phyloP scores from a whole-genome alignment of 2,113 vertebrate species.

The Prinia subflava region DNA sequence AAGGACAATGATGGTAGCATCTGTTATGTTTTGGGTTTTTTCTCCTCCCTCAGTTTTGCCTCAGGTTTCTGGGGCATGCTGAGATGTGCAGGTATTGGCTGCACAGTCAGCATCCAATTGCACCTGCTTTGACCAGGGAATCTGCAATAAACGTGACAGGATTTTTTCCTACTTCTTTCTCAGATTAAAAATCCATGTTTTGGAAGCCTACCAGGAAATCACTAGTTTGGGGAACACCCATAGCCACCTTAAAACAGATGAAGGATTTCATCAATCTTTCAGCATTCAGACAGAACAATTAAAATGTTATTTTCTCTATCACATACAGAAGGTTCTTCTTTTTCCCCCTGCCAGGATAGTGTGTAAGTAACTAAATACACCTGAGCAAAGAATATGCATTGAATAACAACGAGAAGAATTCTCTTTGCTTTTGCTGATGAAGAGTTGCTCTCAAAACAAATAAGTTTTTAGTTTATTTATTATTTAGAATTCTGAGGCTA shows the following conservation, averaged over 20 bases:
- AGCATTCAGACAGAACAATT: not conserved
- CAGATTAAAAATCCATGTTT: not conserved
- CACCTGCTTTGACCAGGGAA: not conserved
- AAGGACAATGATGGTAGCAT: not conserved
- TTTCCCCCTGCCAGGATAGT: not conserved
- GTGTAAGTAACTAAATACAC: not conserved
- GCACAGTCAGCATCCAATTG: not conserved
- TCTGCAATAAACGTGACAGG: not conserved
- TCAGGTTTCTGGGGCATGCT: not conserved
- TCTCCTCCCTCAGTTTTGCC: not conserved
- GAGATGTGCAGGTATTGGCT: not conserved
- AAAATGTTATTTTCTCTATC: not conserved
- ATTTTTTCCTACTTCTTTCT: not conserved
- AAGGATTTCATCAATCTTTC: conserved; percentile 4
- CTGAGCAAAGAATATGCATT: not conserved
- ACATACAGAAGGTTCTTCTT: not conserved
- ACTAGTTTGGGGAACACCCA: not conserved
- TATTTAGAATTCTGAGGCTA: conserved; percentile 3
- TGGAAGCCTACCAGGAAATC: not conserved
- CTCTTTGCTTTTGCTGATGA: not conserved
- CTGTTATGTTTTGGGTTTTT: not conserved
- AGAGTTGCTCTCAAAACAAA: not conserved
- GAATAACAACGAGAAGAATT: not conserved
- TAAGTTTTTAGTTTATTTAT: not conserved
- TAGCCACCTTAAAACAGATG: not conserved